Conservation (phyloP, 2,797 vertebrate genomes). For the Chiloscyllium punctatum region DNA sequence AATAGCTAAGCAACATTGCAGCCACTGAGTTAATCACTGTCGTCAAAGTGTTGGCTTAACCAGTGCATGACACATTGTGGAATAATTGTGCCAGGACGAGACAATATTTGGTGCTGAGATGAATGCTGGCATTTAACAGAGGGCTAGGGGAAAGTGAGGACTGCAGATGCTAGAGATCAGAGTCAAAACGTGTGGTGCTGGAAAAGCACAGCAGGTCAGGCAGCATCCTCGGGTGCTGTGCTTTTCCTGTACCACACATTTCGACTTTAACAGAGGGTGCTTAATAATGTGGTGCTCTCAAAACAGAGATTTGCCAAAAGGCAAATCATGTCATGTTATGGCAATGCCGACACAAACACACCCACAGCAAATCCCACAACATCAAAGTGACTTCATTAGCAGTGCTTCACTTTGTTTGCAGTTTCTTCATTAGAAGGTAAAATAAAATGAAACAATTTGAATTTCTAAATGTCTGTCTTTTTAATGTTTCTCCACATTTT, state of each 20-base stretch:
- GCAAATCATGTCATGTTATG: not conserved
- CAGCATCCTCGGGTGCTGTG: no score
- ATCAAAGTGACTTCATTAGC: constrained; percentile 2
- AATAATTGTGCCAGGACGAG: not conserved
- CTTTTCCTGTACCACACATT: no score
- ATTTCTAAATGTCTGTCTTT: not conserved
- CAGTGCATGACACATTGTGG: not conserved
- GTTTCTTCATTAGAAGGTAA: not conserved
- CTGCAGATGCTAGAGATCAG: no score
- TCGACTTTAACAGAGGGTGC: not conserved
- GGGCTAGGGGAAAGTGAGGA: no score
- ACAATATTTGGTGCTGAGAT: not conserved
- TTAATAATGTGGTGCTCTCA: not conserved
- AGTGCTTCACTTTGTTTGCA: not conserved
- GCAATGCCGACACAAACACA: not conserved
- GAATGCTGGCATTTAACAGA: not conserved
- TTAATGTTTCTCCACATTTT: no score
- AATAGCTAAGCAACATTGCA: not conserved
- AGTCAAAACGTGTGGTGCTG: no score
- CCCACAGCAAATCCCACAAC: not conserved
- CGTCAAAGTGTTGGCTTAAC: not conserved
- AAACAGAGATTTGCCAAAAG: not conserved
- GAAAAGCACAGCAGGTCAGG: no score
- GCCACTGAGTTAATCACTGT: not conserved
- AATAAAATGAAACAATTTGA: not conserved